Conservation (phyloP, 2,888 invertebrate species). For the Sycophila texana region DNA sequence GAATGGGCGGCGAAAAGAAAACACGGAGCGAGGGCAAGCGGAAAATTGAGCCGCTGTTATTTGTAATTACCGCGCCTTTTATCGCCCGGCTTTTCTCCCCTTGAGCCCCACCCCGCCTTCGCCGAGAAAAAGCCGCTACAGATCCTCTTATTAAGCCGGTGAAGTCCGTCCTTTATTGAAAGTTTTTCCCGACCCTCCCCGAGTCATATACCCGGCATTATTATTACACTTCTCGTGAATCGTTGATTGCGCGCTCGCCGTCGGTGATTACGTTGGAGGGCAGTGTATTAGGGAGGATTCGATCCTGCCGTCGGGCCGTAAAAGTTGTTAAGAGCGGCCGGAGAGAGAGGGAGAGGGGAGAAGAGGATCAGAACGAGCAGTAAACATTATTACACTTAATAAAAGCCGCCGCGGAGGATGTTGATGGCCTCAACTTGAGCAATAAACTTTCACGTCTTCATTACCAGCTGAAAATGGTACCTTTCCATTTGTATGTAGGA, state of each 20-base stretch:
- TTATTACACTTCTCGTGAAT: conserved; percentile 20
- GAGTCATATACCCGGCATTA: not conserved
- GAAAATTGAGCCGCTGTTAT: conserved; percentile 63
- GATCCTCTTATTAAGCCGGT: not conserved
- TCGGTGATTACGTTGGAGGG: not conserved
- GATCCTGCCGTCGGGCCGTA: not conserved
- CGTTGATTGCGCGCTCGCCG: conserved; percentile 21
- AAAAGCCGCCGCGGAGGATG: not conserved
- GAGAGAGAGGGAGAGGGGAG: too few species aligned
- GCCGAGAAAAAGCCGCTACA: not conserved
- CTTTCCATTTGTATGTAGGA: too few species aligned
- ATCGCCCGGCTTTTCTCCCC: conserved; percentile 58
- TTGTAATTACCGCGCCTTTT: conserved; percentile 65
- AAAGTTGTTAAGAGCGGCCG: not conserved
- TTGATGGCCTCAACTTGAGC: too few species aligned
- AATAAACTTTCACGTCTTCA: too few species aligned
- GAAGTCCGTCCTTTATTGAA: conserved; percentile 11
- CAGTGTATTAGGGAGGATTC: not conserved
- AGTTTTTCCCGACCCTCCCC: not conserved
- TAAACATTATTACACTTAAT: not conserved
- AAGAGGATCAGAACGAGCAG: not conserved
- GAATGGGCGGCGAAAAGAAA: conserved; percentile 46
- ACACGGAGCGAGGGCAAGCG: conserved; percentile 51
- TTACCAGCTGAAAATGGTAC: too few species aligned
- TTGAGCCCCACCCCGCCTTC: not conserved